Evolutionary conservation across 2,888 invertebrate species (phyloP).

Genomic region (Drosophila ochracea): DNA sequence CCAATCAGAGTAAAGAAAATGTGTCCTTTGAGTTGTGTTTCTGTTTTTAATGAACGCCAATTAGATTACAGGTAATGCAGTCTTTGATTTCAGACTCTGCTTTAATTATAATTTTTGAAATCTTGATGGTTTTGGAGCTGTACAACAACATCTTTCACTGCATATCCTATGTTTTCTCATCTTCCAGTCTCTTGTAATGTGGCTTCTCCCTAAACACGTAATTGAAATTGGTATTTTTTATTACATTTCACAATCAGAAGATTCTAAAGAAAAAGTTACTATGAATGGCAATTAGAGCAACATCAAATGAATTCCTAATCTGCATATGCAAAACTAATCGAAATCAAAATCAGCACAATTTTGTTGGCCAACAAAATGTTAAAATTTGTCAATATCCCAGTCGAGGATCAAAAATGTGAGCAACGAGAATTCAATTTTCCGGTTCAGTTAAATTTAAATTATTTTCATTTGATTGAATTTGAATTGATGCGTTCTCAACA

Average conservation of each 20-base stretch:
- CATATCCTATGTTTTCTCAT: too few relatives aligned
- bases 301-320: not conserved
- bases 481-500: conserved; percentile 48
- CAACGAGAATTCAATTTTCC: conserved; percentile 55
- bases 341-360: conserved; percentile 18
- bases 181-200: too few relatives aligned
- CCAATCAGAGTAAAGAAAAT: conserved; percentile 20
- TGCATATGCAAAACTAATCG: conserved; percentile 33
- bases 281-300: conserved; percentile 1
- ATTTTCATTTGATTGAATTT: conserved; percentile 66
- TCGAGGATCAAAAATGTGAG: conserved; percentile 22
- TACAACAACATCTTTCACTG: too few relatives aligned
- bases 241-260: too few relatives aligned
- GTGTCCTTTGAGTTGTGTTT: not conserved
- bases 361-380: conserved; percentile 13
- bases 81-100: not conserved
- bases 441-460: conserved; percentile 46
- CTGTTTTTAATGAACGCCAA: not conserved
- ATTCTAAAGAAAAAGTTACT: not conserved
- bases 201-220: too few relatives aligned
- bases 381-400: conserved; percentile 14
- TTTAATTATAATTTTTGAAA: not conserved
- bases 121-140: too few relatives aligned
- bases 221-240: too few relatives aligned
- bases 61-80: not conserved